Percentiles rank a stretch among this genome's conserved stretches.
phyloP scores from a whole-genome alignment of 2,888 invertebrate genomes.

The Pachydiplax longipennis region DNA sequence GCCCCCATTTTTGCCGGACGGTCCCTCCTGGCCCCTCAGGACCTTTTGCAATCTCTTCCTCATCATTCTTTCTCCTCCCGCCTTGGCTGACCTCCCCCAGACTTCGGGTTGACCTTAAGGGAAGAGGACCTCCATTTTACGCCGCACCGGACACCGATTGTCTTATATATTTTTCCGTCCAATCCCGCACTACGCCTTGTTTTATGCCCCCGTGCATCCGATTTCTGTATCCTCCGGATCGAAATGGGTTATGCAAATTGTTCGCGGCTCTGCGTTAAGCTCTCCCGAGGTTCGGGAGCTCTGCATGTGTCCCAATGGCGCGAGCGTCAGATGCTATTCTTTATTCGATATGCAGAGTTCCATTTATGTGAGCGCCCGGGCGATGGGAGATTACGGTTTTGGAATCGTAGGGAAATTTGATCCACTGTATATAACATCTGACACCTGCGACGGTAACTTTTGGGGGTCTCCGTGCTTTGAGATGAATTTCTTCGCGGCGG shows the following conservation, averaged over 20 bases:
- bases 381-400: too few relatives aligned
- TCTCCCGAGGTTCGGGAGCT: neutral
- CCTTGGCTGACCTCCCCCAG: neutral
- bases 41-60: neutral
- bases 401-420: too few relatives aligned
- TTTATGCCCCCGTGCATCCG: neutral
- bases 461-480: too few relatives aligned
- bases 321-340: neutral
- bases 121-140: neutral
- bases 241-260: neutral
- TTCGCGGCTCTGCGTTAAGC: neutral
- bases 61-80: neutral
- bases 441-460: too few relatives aligned
- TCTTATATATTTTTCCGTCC: neutral
- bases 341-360: neutral
- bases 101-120: neutral
- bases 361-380: neutral
- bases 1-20: too few relatives aligned
- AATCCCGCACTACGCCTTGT: neutral
- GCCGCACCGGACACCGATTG: neutral
- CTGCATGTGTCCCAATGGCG: neutral
- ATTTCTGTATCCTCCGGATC: neutral
- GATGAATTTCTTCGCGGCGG: too few relatives aligned
- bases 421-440: too few relatives aligned
- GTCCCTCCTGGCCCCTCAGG: neutral